phyloP scores from a whole-genome alignment of 2,888 invertebrate genomes.

The Phengaris arion region DNA sequence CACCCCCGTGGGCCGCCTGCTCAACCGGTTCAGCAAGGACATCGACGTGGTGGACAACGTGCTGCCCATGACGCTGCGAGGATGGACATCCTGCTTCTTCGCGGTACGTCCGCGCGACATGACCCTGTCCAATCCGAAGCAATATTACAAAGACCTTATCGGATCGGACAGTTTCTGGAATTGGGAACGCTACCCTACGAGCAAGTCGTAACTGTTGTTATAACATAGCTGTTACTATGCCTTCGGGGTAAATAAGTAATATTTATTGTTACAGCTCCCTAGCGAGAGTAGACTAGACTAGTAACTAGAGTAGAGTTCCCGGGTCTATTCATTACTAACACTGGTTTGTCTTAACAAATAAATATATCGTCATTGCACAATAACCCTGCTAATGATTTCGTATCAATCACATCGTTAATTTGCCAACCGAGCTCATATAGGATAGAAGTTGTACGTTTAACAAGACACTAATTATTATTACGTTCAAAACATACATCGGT shows the following conservation, averaged over 20 bases:
- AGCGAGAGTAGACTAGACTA: not conserved
- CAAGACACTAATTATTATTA: not conserved
- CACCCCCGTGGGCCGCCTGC: slow-evolving; percentile 87
- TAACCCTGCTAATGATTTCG: not conserved
- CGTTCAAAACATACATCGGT: not conserved
- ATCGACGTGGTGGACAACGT: slow-evolving; percentile 85
- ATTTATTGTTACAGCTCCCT: not conserved
- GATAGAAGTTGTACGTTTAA: not conserved
- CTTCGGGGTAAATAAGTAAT: not conserved
- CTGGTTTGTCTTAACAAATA: not conserved
- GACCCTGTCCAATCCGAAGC: not conserved
- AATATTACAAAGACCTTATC: no score
- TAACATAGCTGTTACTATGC: not conserved
- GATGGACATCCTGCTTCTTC: slow-evolving; percentile 84
- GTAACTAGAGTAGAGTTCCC: not conserved
- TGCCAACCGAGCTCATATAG: not conserved
- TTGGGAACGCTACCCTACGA: not conserved
- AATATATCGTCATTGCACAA: not conserved
- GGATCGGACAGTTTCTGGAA: not conserved
- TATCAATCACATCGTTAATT: not conserved
- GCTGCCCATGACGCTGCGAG: slow-evolving; percentile 85
- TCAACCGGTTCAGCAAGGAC: slow-evolving; percentile 89
- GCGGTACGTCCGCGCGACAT: slow-evolving; percentile 64
- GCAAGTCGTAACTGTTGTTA: not conserved
- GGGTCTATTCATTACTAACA: not conserved